phyloP scores from a whole-genome alignment of 2,888 invertebrate species.

The Xanthorhoe spadicearia region DNA sequence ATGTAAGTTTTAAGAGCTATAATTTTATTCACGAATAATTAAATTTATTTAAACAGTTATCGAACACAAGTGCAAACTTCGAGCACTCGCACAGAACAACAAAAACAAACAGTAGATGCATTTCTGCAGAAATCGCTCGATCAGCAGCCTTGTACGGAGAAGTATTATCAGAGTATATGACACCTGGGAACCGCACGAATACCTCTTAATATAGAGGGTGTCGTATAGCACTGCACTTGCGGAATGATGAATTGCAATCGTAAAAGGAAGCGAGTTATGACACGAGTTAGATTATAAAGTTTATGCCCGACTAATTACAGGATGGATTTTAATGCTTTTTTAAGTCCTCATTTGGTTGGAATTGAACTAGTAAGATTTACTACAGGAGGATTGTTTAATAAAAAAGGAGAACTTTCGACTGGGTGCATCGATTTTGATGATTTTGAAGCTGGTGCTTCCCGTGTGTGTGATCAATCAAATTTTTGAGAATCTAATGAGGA shows the following conservation, averaged over 20 bases:
- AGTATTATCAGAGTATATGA: conserved; percentile 64
- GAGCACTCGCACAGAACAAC: conserved; percentile 16
- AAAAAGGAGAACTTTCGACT: no score
- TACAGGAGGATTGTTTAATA: no score
- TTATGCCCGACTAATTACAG: not conserved
- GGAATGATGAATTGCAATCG: conserved; percentile 32
- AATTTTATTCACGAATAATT: not conserved
- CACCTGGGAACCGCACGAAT: conserved; percentile 51
- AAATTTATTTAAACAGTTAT: conserved; percentile 7
- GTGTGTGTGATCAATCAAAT: no score
- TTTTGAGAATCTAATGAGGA: no score
- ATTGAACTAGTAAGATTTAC: not conserved
- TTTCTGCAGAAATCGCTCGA: conserved; percentile 53
- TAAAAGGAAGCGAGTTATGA: conserved; percentile 12
- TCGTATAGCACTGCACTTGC: conserved; percentile 33
- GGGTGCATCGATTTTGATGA: no score
- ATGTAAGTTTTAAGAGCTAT: not conserved
- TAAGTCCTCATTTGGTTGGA: not conserved
- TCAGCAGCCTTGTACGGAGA: conserved; percentile 56
- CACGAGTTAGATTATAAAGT: not conserved
- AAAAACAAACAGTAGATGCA: conserved; percentile 33
- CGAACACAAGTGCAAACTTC: conserved; percentile 27
- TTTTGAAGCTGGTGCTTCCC: no score
- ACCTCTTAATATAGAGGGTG: conserved; percentile 24
- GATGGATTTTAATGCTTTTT: not conserved